A percentile compares a stretch with the other conserved stretches of the same genome.
phyloP scores from a whole-genome alignment of 2,888 invertebrate species.

The Steromphala cineraria region DNA sequence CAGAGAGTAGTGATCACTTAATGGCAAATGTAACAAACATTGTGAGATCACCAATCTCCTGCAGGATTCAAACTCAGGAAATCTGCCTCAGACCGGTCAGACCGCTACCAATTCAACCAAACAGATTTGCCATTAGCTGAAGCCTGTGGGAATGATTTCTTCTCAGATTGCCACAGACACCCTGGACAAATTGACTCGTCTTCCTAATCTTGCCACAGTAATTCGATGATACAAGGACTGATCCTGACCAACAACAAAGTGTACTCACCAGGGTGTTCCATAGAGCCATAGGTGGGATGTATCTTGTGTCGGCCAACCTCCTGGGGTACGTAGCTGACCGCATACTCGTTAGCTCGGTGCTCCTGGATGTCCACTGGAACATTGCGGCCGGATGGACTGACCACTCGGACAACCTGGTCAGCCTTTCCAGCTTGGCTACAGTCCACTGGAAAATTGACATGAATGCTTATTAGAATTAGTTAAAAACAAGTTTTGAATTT shows the following conservation, averaged over 20 bases:
- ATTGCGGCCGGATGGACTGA: slow-evolving; percentile 87
- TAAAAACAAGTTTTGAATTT: background rate
- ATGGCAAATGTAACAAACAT: no score
- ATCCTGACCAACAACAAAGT: background rate
- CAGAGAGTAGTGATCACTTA: no score
- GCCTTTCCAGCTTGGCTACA: slow-evolving; percentile 92
- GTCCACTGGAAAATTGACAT: slow-evolving; percentile 80
- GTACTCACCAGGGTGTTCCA: slow-evolving; percentile 78
- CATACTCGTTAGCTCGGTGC: slow-evolving; percentile 68
- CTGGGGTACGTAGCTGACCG: slow-evolving; percentile 90
- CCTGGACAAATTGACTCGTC: no score
- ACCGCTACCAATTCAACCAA: no score
- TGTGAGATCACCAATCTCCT: no score
- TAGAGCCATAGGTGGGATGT: slow-evolving; percentile 79
- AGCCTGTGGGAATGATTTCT: no score
- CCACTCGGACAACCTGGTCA: slow-evolving; percentile 90
- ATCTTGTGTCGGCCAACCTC: slow-evolving; percentile 87
- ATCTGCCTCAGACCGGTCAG: no score
- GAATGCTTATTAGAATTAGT: background rate
- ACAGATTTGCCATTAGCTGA: no score
- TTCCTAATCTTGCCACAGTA: no score
- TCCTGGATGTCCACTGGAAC: slow-evolving; percentile 85
- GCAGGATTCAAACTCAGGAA: no score
- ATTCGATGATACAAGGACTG: no score
- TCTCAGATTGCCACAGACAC: no score